These are phyloP conservation scores for Pseudomyrmex pallidus DNA, from an alignment of 1,140 invertebrate genomes.

Conservation along the genomic window DNA sequence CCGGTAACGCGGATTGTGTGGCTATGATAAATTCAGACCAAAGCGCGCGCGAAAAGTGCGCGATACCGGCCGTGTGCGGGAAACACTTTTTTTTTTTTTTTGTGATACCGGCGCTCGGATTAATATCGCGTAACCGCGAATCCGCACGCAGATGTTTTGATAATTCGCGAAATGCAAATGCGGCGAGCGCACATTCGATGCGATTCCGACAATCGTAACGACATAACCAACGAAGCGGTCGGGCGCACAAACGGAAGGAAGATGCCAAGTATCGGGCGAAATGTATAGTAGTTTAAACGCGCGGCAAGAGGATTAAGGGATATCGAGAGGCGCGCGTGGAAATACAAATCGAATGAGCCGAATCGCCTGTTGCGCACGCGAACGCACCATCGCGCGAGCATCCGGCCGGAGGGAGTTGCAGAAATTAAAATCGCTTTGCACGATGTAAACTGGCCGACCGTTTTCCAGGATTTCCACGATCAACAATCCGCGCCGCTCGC, in stretches of 20 bases:
- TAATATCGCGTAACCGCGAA: constrained; percentile 29
- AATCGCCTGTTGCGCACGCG: constrained; percentile 56
- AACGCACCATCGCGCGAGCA: not conserved
- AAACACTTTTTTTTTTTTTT: not conserved
- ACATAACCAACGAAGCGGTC: not conserved
- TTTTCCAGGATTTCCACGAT: not conserved
- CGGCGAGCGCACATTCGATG: not conserved
- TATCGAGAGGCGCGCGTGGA: constrained; percentile 45
- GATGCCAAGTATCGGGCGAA: constrained; percentile 3
- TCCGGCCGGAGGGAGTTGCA: not conserved
- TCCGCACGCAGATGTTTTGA: not conserved
- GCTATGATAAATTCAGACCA: not conserved
- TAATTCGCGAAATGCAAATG: constrained; percentile 41
- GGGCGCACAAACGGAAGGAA: not conserved
- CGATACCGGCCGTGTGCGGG: not conserved
- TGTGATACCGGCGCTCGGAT: constrained; percentile 15
- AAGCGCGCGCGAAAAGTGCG: not conserved
- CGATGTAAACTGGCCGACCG: not conserved
- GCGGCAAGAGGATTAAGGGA: constrained; percentile 54
- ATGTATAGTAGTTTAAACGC: constrained; percentile 44
- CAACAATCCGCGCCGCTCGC: not conserved
- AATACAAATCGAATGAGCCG: constrained; percentile 54
- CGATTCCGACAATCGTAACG: not conserved
- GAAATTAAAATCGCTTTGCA: constrained; percentile 47
- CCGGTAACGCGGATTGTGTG: not conserved